Conservation (phyloP, 2,888 invertebrate genomes). For the Dione juno region DNA sequence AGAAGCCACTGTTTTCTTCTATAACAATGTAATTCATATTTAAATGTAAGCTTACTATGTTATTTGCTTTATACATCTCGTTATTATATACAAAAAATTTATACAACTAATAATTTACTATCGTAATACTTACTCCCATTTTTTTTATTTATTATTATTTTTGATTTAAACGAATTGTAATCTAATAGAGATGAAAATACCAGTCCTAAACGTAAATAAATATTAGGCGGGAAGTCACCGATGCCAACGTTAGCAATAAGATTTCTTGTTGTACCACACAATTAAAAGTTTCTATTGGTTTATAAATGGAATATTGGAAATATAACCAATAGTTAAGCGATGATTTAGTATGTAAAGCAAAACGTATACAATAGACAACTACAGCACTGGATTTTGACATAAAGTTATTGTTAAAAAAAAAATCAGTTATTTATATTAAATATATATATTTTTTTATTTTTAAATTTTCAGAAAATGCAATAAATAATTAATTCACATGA, state of each 20-base stretch:
- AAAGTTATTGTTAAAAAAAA: not conserved
- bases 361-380: not conserved
- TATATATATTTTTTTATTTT: not conserved
- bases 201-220: slow-evolving; percentile 3
- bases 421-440: not conserved
- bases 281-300: slow-evolving; percentile 11
- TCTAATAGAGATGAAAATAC: not conserved
- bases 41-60: not conserved
- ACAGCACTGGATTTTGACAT: not conserved
- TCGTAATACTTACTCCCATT: slow-evolving; percentile 30
- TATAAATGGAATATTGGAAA: not conserved
- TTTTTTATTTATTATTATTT: slow-evolving; percentile 1
- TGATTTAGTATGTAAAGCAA: not conserved
- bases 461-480: not conserved
- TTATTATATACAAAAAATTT: not conserved
- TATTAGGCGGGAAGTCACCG: slow-evolving; percentile 14
- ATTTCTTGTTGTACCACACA: not conserved
- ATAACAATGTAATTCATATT: slow-evolving; percentile 42
- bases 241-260: slow-evolving; percentile 6
- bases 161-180: not conserved
- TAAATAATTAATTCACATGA: not conserved
- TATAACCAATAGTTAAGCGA: not conserved
- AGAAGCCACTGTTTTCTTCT: slow-evolving; percentile 78
- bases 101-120: not conserved
- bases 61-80: not conserved